phyloP scores from a whole-genome alignment of 2,113 vertebrate species.

The Turnix velox region DNA sequence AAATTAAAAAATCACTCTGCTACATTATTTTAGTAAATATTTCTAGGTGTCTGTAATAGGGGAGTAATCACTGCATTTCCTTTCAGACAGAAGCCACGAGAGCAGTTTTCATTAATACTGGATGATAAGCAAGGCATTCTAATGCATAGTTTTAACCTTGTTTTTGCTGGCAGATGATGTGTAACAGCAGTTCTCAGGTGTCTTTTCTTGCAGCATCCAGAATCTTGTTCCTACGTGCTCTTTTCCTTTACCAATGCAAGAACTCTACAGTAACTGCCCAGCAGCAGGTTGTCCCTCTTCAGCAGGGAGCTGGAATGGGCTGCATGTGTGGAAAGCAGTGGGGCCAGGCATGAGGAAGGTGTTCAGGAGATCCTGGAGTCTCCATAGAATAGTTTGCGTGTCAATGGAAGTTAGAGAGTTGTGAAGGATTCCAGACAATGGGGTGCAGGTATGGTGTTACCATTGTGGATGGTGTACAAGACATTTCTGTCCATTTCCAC shows the following conservation, averaged over 20 bases:
- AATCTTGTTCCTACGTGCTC: neutral
- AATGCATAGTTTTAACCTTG: neutral
- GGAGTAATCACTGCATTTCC: constrained; percentile 5
- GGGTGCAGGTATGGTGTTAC: neutral
- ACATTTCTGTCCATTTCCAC: accelerated
- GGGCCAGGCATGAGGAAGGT: neutral
- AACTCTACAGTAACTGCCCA: neutral
- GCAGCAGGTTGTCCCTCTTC: neutral
- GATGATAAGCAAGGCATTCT: constrained; percentile 1
- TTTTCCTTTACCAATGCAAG: neutral
- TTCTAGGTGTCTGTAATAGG: constrained; percentile 28
- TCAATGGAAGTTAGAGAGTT: neutral
- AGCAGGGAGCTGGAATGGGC: neutral
- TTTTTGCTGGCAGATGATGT: neutral
- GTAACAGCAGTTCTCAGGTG: neutral
- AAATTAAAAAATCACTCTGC: neutral
- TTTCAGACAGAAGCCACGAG: neutral
- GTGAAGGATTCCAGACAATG: neutral
- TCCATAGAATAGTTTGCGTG: neutral
- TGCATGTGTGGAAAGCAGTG: neutral
- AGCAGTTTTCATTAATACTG: neutral
- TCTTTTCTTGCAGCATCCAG: neutral
- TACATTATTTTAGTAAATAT: constrained; percentile 46
- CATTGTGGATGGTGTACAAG: neutral
- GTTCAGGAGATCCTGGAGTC: neutral